Base-by-base conservation (phyloP, 2,888 invertebrate species). In the Phaedon cochleariae region DNA sequence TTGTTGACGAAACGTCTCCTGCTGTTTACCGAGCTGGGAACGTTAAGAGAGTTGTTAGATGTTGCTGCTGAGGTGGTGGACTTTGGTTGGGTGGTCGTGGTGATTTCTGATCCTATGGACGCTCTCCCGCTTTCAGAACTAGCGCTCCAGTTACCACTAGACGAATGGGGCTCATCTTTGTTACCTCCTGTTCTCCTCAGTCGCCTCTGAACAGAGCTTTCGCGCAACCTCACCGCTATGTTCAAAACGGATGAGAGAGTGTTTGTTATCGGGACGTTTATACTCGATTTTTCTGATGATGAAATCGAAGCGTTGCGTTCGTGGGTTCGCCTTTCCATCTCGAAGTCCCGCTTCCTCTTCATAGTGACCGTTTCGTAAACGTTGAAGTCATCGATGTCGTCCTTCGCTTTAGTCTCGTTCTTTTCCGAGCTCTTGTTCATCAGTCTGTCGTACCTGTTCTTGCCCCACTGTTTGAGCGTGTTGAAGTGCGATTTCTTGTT, bases 81-180 rank as follows among this genome's bases (percentile, higher is more conserved):
- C 17, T 91, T 91, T 59, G 87, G 87, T 12, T 90, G 89, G 69
- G 92, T 90, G 7, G 90, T 89, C 5, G 87, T 87, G 65, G 92
- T 91, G 53, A 92, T 92, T 85, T 94, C 94, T 54, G 94, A 94
- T 68, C 92, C 94, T 66, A 94, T 91, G 60, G 94, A 94, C 4
- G 94, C 92, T 67, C 94, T 86, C 18, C 94, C 94, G 59, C 94
- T 94, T 82, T 94, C 94, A 0, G 95, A 95, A 79, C 95, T 96
- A 1, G 94, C 96, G 73, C 95, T 95, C 97, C 97, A 97, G 84
- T 97, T 96, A 41, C 97, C 97, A 76, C 94, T 93, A 12, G 95
- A 95, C 1, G 95, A 95, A 83, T 95, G 93, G 34, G 91, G 92
- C 78, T 94, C 93, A 69, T 95, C 94, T 81, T 91, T 92, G 59